Evolutionary conservation across 2,888 invertebrate species (phyloP), one percentile per base, ranked within the genome.

Genomic region (Campaea margaritaria): DNA sequence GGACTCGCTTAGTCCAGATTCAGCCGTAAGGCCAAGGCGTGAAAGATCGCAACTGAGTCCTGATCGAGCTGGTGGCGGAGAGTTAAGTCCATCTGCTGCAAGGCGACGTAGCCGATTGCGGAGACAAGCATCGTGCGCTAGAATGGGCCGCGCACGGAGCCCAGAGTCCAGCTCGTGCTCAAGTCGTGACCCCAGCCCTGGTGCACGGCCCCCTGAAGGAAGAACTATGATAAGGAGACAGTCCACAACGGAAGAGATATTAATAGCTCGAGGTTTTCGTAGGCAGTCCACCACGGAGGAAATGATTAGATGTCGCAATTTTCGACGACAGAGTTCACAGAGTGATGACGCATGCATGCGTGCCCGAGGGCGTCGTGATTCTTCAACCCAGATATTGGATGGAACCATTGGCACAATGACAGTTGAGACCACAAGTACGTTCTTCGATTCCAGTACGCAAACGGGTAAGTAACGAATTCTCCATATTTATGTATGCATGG

Each of bases 371-470:
- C 93, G 96, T 1, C 91, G 96, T 11, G 97, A 98, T 82, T 97
- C 97, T 0, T 95, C 96, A 44, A 97, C 97, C 0, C 98, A 98
- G 89, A 98, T 98, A 76, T 95, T 96, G 54, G 97, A 98, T 79
- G 98, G 98, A 13, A 98, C 97, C 27, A 95, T 97, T 68, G 97
- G 96, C 31, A 96, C 97, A 38, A 98, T 98, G 98, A 97, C 97
- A 0, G 97, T 97, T 27, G 97, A 98, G 86, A 97, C 97, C 2
- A 97, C 97, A 4, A 97, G 97, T 87, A 97, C 97, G 0, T 97
- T 97, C 86, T 97, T 97, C 82, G 97, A 97, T 89, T 97, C 97
- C 70, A 97, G 97, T 85, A 97, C 97, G 27, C 97, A 97, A 91
- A 97, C 97, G 82, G 97, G 97, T 97, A 80, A 95, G 96, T 13